Evolutionary conservation across 2,797 vertebrate genomes (phyloP).

Genomic region (Ambastaia sidthimunki): DNA sequence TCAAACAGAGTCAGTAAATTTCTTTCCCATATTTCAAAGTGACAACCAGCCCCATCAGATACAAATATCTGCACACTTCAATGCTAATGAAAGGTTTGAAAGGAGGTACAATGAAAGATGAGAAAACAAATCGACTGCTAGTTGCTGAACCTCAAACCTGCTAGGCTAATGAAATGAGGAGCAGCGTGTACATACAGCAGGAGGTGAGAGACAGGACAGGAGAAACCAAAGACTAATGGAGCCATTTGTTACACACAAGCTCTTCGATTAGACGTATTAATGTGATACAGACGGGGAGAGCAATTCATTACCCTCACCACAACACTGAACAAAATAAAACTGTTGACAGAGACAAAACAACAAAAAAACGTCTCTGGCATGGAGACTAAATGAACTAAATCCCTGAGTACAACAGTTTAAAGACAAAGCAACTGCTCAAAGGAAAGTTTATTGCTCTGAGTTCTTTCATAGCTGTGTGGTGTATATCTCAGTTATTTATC

Average conservation of each 20-base stretch:
- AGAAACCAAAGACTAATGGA: conserved; percentile 66
- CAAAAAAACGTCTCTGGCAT: background rate
- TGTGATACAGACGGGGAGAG: conserved; percentile 64
- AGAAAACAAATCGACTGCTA: background rate
- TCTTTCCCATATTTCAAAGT: background rate
- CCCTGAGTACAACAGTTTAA: too few relatives aligned
- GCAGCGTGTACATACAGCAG: background rate
- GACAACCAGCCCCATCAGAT: background rate
- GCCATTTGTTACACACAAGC: conserved; percentile 72
- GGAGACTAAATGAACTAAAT: too few relatives aligned
- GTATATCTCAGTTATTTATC: too few relatives aligned
- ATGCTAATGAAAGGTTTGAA: background rate
- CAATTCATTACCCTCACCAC: conserved; percentile 25
- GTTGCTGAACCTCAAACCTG: background rate
- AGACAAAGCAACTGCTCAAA: too few relatives aligned
- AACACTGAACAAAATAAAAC: background rate
- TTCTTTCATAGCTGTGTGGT: too few relatives aligned
- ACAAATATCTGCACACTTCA: background rate
- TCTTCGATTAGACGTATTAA: conserved; percentile 76
- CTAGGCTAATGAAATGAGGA: background rate
- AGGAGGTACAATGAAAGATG: background rate
- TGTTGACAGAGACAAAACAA: background rate
- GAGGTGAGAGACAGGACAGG: background rate
- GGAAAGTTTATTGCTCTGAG: too few relatives aligned
- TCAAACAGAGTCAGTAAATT: too few relatives aligned